phyloP scores from a whole-genome alignment of 2,888 invertebrate genomes.

The Archips xylosteana region DNA sequence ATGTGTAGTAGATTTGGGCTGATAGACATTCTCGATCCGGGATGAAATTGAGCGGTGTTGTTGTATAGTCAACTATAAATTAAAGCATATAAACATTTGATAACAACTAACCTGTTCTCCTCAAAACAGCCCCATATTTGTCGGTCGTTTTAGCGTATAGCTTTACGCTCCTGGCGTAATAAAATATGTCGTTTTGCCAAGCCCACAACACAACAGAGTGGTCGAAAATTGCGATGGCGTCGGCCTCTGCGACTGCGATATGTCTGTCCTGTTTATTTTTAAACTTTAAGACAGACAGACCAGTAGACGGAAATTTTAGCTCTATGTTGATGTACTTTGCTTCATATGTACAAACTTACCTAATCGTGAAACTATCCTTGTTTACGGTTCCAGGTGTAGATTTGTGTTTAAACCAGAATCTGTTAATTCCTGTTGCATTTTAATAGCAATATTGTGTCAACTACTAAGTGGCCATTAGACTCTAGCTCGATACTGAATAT shows the following conservation, averaged over 20 bases:
- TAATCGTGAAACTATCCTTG: not conserved
- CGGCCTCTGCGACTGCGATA: not conserved
- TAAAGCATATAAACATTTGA: not conserved
- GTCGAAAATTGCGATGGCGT: slow-evolving; percentile 2
- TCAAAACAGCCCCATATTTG: not conserved
- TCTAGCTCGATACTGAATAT: not conserved
- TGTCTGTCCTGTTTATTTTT: slow-evolving; percentile 3
- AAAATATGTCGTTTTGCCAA: not conserved
- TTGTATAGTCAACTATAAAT: not conserved
- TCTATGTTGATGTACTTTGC: not conserved
- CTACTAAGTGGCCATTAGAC: not conserved
- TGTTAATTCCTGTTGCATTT: not conserved
- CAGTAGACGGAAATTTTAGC: not conserved
- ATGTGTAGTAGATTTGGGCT: too few species aligned
- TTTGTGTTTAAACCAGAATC: not conserved
- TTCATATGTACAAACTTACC: not conserved
- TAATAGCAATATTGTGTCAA: not conserved
- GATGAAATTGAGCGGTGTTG: not conserved
- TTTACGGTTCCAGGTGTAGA: not conserved
- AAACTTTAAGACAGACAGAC: not conserved
- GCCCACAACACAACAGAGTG: not conserved
- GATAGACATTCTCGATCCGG: not conserved
- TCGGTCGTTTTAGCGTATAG: not conserved
- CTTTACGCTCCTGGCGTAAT: not conserved
- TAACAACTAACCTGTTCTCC: not conserved